Evolutionary conservation across 2,888 invertebrate species (phyloP).

Genomic region (Spisula subtruncata): DNA sequence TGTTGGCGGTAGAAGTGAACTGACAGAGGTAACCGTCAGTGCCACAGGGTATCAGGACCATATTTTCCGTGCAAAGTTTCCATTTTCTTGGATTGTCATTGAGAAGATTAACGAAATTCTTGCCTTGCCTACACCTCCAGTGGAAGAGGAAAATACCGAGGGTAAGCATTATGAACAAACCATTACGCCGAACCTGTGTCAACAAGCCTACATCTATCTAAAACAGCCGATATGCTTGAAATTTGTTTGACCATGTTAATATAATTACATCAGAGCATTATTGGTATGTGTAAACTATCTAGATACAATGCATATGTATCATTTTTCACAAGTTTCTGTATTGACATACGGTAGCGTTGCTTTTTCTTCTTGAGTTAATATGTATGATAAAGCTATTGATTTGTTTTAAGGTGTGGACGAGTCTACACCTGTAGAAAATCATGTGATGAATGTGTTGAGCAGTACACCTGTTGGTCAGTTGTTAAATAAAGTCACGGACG

Average conservation of each 20-base stretch:
- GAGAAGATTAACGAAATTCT: slow-evolving; percentile 66
- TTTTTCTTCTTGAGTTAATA: no score
- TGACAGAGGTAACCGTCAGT: slow-evolving; percentile 78
- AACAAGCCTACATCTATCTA: no score
- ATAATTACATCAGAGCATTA: no score
- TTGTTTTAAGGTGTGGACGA: not conserved
- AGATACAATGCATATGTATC: no score
- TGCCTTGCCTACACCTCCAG: slow-evolving; percentile 44
- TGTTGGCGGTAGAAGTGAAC: slow-evolving; percentile 71
- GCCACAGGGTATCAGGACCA: slow-evolving; percentile 75
- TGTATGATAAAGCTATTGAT: no score
- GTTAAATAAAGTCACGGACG: slow-evolving; percentile 19
- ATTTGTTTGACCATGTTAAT: no score
- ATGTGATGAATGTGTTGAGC: slow-evolving; percentile 36
- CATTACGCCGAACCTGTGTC: no score
- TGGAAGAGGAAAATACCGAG: slow-evolving; percentile 37
- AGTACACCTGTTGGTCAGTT: slow-evolving; percentile 49
- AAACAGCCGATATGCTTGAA: no score
- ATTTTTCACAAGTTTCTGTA: no score
- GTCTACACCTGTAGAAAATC: not conserved
- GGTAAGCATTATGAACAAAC: no score
- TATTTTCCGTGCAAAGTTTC: slow-evolving; percentile 73
- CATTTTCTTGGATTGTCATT: slow-evolving; percentile 84
- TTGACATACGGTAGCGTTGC: no score
- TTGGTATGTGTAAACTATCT: no score